Evolutionary conservation across 2,113 vertebrate genomes (phyloP).

Genomic region (Sturnira hondurensis): DNA sequence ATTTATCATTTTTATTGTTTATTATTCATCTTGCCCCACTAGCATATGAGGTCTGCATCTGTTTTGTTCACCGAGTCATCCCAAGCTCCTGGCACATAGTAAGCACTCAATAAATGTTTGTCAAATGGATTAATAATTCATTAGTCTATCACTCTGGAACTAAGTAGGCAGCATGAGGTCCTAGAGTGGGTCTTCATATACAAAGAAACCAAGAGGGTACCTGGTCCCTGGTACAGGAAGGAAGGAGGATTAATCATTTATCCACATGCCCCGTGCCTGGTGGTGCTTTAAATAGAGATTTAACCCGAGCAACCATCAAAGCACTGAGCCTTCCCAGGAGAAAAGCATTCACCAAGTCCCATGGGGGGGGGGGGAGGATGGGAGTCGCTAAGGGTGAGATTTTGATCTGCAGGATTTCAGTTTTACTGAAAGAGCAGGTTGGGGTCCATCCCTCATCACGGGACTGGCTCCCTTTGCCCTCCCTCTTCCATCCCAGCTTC

Average conservation of each 20-base stretch:
- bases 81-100: not conserved
- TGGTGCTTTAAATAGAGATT: conserved; percentile 70
- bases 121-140: not conserved
- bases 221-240: not conserved
- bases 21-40: not conserved
- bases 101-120: not conserved
- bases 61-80: not conserved
- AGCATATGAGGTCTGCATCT: not conserved
- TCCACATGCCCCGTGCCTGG: not conserved
- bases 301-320: conserved; percentile 78
- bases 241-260: not conserved
- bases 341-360: conserved; percentile 54
- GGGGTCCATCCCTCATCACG: conserved; percentile 65
- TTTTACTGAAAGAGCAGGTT: conserved; percentile 73
- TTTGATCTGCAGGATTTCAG: conserved; percentile 80
- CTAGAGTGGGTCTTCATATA: not conserved
- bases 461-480: conserved; percentile 70
- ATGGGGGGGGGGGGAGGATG: not conserved
- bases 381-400: conserved; percentile 63
- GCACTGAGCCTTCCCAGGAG: conserved; percentile 71
- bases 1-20: not conserved
- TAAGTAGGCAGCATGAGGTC: not conserved
- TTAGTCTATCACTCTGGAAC: not conserved
- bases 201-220: not conserved
- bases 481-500: conserved; percentile 74